Base-by-base conservation (phyloP, 2,797 vertebrate species). In the Sparus aurata region DNA sequence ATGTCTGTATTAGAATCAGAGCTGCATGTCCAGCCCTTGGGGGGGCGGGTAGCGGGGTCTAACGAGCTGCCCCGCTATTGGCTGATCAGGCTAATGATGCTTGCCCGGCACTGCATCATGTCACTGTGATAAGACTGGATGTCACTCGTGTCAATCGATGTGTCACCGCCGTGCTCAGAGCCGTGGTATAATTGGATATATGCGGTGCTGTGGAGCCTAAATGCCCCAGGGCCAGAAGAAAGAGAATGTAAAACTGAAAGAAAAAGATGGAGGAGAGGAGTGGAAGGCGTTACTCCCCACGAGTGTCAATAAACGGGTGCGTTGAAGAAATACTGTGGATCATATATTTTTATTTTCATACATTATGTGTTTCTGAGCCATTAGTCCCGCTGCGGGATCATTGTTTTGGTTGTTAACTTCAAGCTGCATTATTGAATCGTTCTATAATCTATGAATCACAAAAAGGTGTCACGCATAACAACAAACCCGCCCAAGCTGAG, bases 101-200 rank as follows among this genome's bases (percentile, higher is more conserved):
- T 83, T 74, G 77, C 63, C 84, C 76, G 45, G 83, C 84, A 79
- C 86, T 82, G 89, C 89, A 82, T 90, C 73, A 78, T 89, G 89
- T 91, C 91, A 86, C 77, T 50, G 77, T 75, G 89, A 92, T 90
- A 85, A 90, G 85, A 80, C 77, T 41, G 77, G 88, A 79, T 87
- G 87, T 83, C 76, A 69, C 81, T 86, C 73, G 83, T 90, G 91
- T 92, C 90, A 90, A 85, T 92, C 82, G 85, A 90, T 90, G 90
- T 91, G 86, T 91, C 92, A 90, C 73, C n/a, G 25, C 71, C 54
- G 43, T 27, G 79, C 87, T 80, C 91, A 73, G 83, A 92, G 84
- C 78, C 27, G 57, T 7, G 1, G 69, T 73, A 86, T 92, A 89
- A 92, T 91, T 92, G 90, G 90, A 87, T 89, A 68, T 88, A 87